Base-by-base conservation (phyloP, 2,888 invertebrate species). In the Epirrita christyi region DNA sequence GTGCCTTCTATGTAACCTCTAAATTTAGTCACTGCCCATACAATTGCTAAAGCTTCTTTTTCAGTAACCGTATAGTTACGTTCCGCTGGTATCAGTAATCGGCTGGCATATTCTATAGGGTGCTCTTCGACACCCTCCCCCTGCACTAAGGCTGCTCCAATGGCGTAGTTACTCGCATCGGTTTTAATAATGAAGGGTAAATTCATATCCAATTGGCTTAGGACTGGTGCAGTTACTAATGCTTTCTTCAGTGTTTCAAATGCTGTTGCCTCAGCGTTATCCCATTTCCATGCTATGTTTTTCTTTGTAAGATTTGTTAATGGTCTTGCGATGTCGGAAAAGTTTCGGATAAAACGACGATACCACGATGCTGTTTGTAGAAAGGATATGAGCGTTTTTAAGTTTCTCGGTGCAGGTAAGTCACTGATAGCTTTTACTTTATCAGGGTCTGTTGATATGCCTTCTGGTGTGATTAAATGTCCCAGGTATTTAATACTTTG, bases 401-500 rank as follows among this genome's bases (percentile, higher is more conserved):
- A 11, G n/a, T 52, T 45, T 32, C 49, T 29, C 0, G 75, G 75
- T 0, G 55, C 6, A 14, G 58, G 27, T 57, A 75, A 70, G 13
- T 68, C 38, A n/a, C n/a, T n/a, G n/a, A n/a, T n/a, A n/a, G n/a
- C n/a, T n/a, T n/a, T n/a, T n/a, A n/a, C n/a, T n/a, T n/a, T n/a
- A n/a, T n/a, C n/a, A n/a, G n/a, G n/a, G n/a, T n/a, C n/a, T n/a
- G n/a, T n/a, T n/a, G n/a, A n/a, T n/a, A n/a, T n/a, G n/a, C n/a
- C 75, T 3, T 67, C 67, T 4, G 62, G 68, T 0, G 71, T 66
- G 5, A 78, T 70, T 1, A 76, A 57, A 50, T 76, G 78, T 0
- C 75, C 74, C 0, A 78, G 53, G 34, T 71, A 78, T 34, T 73
- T 78, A 0, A 78, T 69, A 0, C 64, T 63, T 27, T 63, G 59